phyloP scores from a whole-genome alignment of 1,140 invertebrate genomes.

The Phortica variegata region DNA sequence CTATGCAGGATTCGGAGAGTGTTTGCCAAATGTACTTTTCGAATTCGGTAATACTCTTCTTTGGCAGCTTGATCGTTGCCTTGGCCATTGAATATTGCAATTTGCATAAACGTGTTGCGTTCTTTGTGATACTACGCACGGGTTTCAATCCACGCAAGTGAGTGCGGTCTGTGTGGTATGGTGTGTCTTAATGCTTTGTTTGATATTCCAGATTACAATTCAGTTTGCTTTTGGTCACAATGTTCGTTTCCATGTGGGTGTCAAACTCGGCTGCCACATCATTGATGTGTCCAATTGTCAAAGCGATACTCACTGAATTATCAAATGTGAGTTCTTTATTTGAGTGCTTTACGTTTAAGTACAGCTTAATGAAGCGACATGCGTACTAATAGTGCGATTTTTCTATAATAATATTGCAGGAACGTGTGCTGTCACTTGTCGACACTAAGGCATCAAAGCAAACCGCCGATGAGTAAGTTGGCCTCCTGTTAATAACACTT shows the following conservation, averaged over 20 bases:
- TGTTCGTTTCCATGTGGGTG: conserved; percentile 80
- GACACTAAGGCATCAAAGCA: conserved; percentile 35
- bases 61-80: conserved; percentile 74
- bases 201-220: conserved; percentile 61
- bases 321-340: too few relatives aligned
- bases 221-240: conserved; percentile 71
- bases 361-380: too few relatives aligned
- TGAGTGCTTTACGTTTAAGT: too few relatives aligned
- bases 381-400: too few relatives aligned
- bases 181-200: conserved; percentile 13
- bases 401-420: not conserved
- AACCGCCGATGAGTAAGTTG: conserved; percentile 1
- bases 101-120: conserved; percentile 77
- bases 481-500: not conserved
- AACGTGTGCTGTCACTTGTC: not conserved
- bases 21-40: conserved; percentile 19
- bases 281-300: conserved; percentile 79
- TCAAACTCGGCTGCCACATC: conserved; percentile 76
- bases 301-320: conserved; percentile 69
- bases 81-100: conserved; percentile 80
- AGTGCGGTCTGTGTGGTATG: conserved; percentile 13
- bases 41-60: conserved; percentile 80
- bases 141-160: conserved; percentile 68
- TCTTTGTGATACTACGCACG: conserved; percentile 72
- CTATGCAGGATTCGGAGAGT: conserved; percentile 3